Evolutionary conservation across 2,113 vertebrate genomes (phyloP).

Genomic region (Siniperca chuatsi): DNA sequence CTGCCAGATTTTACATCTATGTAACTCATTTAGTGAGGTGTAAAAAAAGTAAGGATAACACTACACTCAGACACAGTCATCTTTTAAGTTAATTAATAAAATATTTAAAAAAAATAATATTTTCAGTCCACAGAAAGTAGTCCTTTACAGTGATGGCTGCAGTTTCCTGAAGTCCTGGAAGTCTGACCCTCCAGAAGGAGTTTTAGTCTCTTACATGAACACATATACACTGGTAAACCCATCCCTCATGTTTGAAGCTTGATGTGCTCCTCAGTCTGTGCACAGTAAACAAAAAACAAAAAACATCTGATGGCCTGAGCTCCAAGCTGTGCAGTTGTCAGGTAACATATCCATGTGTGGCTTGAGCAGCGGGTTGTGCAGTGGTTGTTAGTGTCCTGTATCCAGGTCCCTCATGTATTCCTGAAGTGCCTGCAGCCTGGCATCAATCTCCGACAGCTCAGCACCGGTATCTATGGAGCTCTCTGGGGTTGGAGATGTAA

Average conservation of each 20-base stretch:
- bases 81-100: slow-evolving; percentile 66
- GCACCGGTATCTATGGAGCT: slow-evolving; percentile 83
- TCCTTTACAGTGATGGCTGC: slow-evolving; percentile 63
- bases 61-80: neutral
- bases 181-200: slow-evolving; percentile 9
- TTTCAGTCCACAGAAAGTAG: slow-evolving; percentile 40
- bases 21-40: neutral
- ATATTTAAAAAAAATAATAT: neutral
- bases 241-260: neutral
- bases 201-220: slow-evolving; percentile 1
- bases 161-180: slow-evolving; percentile 28
- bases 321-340: neutral
- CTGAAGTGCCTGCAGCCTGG: slow-evolving; percentile 92
- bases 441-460: slow-evolving; percentile 92
- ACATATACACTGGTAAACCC: neutral
- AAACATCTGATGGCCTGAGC: neutral
- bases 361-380: neutral
- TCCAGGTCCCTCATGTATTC: slow-evolving; percentile 94
- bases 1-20: neutral
- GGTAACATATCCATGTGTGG: neutral
- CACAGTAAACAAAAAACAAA: neutral
- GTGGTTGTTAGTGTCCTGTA: slow-evolving; percentile 80
- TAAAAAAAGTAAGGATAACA: neutral
- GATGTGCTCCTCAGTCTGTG: slow-evolving; percentile 10
- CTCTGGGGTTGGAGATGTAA: slow-evolving; percentile 76